Percentiles rank a stretch among this genome's conserved stretches.
phyloP scores from a whole-genome alignment of 2,797 vertebrate species.

The Channallabes apus region DNA sequence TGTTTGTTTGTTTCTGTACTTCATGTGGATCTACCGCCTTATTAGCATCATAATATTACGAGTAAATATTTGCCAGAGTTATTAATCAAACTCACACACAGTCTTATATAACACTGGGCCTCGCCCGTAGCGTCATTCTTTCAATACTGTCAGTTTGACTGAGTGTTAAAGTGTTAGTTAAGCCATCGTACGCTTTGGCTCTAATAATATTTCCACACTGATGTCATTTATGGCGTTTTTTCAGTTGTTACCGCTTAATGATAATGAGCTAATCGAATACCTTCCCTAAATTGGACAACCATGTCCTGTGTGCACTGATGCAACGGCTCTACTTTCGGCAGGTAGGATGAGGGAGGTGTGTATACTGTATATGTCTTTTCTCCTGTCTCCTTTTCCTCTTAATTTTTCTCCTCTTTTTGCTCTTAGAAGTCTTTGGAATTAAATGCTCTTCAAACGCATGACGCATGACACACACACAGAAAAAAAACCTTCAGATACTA shows the following conservation, averaged over 20 bases:
- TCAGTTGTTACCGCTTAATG: not conserved
- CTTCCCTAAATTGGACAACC: not conserved
- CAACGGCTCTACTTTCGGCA: not conserved
- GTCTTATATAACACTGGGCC: constrained; percentile 38
- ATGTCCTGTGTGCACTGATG: not conserved
- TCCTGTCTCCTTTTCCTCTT: constrained; percentile 1
- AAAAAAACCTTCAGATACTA: constrained; percentile 47
- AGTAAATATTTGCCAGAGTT: constrained; percentile 50
- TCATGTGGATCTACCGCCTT: constrained; percentile 18
- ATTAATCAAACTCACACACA: constrained; percentile 29
- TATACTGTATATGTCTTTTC: not conserved
- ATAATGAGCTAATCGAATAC: not conserved
- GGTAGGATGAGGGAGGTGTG: not conserved
- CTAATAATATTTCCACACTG: constrained; percentile 8
- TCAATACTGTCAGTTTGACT: not conserved
- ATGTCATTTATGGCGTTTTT: constrained; percentile 28
- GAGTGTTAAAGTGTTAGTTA: not conserved
- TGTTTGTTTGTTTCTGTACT: not conserved
- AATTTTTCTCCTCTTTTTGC: constrained; percentile 14
- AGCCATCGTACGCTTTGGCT: constrained; percentile 3
- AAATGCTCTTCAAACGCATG: not conserved
- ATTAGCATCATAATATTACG: constrained; percentile 17
- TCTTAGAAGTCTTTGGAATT: not conserved
- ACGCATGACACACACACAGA: constrained; percentile 31
- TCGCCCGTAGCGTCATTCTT: constrained; percentile 21